phyloP scores from a whole-genome alignment of 2,888 invertebrate species.

The Hermaeophaga mercurialis region DNA sequence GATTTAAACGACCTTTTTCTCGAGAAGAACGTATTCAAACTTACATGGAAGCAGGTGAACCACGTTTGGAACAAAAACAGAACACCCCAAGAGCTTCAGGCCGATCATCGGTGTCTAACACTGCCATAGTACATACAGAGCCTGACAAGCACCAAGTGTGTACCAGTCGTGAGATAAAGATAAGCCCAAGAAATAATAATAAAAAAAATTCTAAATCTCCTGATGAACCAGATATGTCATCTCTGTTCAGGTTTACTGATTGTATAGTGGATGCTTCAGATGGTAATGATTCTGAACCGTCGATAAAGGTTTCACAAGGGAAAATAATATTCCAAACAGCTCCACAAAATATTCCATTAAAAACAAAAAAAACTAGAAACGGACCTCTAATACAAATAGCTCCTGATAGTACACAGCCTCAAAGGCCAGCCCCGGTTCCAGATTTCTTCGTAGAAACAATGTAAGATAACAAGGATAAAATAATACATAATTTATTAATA shows the following conservation, averaged over 20 bases:
- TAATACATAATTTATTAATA: constrained; percentile 2
- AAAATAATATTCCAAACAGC: constrained; percentile 1
- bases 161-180: constrained; percentile 7
- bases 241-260: constrained; percentile 35
- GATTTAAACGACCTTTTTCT: constrained; percentile 22
- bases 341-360: background rate
- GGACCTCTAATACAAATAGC: background rate
- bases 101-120: background rate
- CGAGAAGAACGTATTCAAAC: constrained; percentile 35
- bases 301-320: constrained; percentile 8
- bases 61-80: constrained; percentile 25
- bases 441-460: constrained; percentile 2
- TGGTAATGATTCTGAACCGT: constrained; percentile 43
- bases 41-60: constrained; percentile 39
- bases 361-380: background rate
- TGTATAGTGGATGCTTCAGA: constrained; percentile 43
- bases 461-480: too few species aligned
- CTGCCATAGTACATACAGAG: background rate
- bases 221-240: constrained; percentile 31
- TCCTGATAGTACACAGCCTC: constrained; percentile 3
- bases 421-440: constrained; percentile 9
- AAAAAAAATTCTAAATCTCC: constrained; percentile 20
- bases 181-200: constrained; percentile 15
- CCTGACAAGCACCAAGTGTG: background rate
- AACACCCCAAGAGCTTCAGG: background rate